A percentile compares a stretch with the other conserved stretches of the same genome.
These are phyloP conservation scores for pig (Sus scrofa) DNA, from an alignment of 2,113 vertebrate species.

Conservation along the genomic window DNA sequence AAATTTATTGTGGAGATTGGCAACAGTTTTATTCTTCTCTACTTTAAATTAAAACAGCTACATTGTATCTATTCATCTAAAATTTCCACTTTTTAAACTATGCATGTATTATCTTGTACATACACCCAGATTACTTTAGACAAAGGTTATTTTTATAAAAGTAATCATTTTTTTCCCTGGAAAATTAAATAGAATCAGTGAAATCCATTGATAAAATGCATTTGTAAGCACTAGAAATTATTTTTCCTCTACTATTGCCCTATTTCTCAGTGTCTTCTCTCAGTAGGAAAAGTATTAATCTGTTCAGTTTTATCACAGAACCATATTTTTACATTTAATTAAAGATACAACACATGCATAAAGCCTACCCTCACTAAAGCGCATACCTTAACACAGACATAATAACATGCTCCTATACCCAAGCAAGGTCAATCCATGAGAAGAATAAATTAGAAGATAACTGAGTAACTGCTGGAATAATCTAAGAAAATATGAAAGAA, in stretches of 20 bases:
- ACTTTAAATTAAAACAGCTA: neutral
- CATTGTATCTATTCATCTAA: neutral
- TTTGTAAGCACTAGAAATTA: slow-evolving; percentile 8
- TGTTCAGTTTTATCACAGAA: slow-evolving; percentile 80
- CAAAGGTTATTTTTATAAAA: slow-evolving; percentile 38
- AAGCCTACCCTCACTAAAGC: slow-evolving; percentile 79
- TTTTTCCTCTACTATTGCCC: slow-evolving; percentile 29
- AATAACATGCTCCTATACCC: slow-evolving; percentile 76
- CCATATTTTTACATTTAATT: slow-evolving; percentile 86
- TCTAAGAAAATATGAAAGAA: neutral
- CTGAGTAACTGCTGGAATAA: slow-evolving; percentile 70
- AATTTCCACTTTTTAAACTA: neutral
- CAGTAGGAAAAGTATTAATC: slow-evolving; percentile 80
- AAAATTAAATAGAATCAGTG: slow-evolving; percentile 52
- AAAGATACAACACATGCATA: slow-evolving; percentile 74
- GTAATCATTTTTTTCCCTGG: slow-evolving; percentile 13
- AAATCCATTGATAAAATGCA: slow-evolving; percentile 3
- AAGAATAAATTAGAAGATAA: slow-evolving; percentile 76
- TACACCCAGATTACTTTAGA: neutral
- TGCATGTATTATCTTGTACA: neutral
- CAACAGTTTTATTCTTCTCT: neutral
- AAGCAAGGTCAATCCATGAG: slow-evolving; percentile 80
- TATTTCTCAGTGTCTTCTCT: slow-evolving; percentile 64
- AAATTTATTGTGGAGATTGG: neutral
- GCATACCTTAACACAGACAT: slow-evolving; percentile 77